Evolutionary conservation across 2,888 invertebrate species (phyloP).

Genomic region (Neelides folsomi): DNA sequence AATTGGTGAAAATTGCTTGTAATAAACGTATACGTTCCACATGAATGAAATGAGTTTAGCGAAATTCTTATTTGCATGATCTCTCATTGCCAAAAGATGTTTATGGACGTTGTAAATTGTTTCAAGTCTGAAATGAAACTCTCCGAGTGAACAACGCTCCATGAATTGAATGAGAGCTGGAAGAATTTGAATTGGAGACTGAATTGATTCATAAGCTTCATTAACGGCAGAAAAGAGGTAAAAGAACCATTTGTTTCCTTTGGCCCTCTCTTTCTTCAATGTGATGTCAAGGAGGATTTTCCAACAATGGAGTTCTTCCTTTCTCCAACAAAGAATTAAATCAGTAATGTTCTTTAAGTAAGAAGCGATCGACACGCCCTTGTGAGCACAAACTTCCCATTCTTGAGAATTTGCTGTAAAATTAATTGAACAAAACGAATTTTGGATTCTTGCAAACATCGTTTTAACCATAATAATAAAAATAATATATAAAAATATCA

Average conservation of each 20-base stretch:
- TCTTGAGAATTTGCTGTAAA: constrained; percentile 48
- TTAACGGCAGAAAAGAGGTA: constrained; percentile 58
- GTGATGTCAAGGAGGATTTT: constrained; percentile 62
- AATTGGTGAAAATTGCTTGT: constrained; percentile 57
- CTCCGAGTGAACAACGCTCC: constrained; percentile 66
- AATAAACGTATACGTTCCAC: constrained; percentile 74
- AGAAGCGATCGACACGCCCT: constrained; percentile 63
- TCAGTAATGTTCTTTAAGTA: constrained; percentile 60
- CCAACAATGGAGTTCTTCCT: constrained; percentile 78
- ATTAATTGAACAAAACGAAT: neutral
- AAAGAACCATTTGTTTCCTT: constrained; percentile 80
- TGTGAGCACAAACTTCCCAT: constrained; percentile 85
- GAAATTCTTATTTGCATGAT: constrained; percentile 21
- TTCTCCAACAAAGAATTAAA: constrained; percentile 79
- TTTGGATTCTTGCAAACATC: neutral
- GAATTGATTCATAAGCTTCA: constrained; percentile 42
- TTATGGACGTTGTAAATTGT: constrained; percentile 69
- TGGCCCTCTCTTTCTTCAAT: constrained; percentile 50
- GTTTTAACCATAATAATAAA: neutral
- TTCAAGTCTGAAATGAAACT: constrained; percentile 63
- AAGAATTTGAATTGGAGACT: constrained; percentile 40
- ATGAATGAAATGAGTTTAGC: constrained; percentile 37
- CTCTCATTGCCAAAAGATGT: constrained; percentile 53
- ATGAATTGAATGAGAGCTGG: constrained; percentile 64
- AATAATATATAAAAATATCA: neutral